Conservation (phyloP, 2,113 vertebrate genomes). For the Cranoglanis bouderius region DNA sequence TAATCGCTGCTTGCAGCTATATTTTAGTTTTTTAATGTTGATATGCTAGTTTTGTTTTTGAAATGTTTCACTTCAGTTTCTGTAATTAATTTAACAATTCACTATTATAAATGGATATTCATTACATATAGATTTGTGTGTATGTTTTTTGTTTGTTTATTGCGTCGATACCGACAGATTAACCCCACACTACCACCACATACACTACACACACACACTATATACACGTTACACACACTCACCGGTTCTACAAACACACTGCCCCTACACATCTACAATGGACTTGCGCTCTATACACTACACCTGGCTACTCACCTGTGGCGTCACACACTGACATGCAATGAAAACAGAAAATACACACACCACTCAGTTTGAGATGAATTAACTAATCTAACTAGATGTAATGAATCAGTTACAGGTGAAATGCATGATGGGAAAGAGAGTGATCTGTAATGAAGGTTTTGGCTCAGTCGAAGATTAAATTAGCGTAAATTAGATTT, state of each 20-base stretch:
- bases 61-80: too few relatives aligned
- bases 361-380: neutral
- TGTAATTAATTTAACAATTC: neutral
- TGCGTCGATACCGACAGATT: neutral
- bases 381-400: neutral
- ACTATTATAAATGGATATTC: neutral
- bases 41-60: neutral
- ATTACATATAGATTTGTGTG: neutral
- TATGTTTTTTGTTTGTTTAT: neutral
- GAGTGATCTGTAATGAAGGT: neutral
- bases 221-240: neutral
- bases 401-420: neutral
- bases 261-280: neutral
- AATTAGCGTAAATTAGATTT: constrained; percentile 21
- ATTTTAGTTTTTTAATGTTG: neutral
- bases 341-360: constrained; percentile 36
- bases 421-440: constrained; percentile 23
- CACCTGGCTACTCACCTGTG: constrained; percentile 64
- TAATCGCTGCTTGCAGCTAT: neutral
- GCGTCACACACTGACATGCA: constrained; percentile 64
- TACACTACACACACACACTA: neutral
- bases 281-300: neutral
- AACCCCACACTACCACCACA: neutral
- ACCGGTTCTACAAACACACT: too few relatives aligned
- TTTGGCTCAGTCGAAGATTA: neutral